Evolutionary conservation across 2,113 vertebrate genomes (phyloP).

Genomic region (Eulacestoma nigropectus): DNA sequence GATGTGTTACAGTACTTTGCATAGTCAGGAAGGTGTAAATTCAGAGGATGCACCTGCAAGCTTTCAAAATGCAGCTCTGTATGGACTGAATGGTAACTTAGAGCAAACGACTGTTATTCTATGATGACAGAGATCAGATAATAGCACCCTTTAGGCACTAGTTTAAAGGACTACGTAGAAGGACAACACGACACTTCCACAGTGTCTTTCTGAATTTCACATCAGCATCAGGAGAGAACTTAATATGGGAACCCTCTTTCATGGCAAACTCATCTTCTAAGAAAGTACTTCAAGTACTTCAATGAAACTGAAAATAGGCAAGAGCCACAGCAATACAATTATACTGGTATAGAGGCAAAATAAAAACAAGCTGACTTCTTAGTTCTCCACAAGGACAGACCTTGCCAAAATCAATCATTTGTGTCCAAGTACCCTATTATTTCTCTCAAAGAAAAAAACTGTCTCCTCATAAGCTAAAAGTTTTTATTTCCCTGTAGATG

Average conservation of each 20-base stretch:
- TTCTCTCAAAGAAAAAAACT: not conserved
- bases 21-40: not conserved
- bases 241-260: not conserved
- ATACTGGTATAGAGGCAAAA: not conserved
- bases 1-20: not conserved
- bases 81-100: not conserved
- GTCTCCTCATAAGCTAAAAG: not conserved
- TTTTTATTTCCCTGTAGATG: not conserved
- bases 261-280: not conserved
- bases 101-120: not conserved
- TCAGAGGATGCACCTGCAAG: not conserved
- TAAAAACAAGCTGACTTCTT: not conserved
- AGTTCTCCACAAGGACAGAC: not conserved
- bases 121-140: not conserved
- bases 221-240: not conserved
- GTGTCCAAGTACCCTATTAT: not conserved
- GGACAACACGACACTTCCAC: not conserved
- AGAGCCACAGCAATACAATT: not conserved
- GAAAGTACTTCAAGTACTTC: not conserved
- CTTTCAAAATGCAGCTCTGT: not conserved
- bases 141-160: not conserved
- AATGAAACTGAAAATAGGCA: not conserved
- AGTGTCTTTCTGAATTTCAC: not conserved
- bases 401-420: not conserved
- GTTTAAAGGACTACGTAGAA: not conserved